These are phyloP conservation scores for Brachyptera risi DNA, from an alignment of 2,888 invertebrate species.

Conservation along the genomic window DNA sequence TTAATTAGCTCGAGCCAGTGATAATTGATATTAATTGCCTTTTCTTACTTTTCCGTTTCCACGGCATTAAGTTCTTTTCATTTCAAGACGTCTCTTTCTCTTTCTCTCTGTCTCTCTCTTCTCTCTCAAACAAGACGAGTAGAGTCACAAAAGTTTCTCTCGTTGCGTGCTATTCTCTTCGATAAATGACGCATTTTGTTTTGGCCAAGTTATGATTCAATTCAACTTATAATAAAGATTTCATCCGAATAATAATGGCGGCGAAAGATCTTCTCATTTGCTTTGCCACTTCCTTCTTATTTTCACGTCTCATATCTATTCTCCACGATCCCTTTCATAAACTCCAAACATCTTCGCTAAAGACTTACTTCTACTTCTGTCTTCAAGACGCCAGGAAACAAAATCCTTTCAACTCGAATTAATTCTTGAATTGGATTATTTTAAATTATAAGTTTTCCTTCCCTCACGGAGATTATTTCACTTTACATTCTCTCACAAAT, in stretches of 20 bases:
- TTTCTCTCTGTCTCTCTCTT: too few relatives aligned
- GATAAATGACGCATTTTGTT: slow-evolving; percentile 15
- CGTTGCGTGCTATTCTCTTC: slow-evolving; percentile 2
- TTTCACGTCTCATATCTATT: slow-evolving; percentile 5
- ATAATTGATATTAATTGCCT: slow-evolving; percentile 44
- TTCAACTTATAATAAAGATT: slow-evolving; percentile 8
- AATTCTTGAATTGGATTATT: slow-evolving; percentile 21
- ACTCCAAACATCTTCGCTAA: slow-evolving; percentile 13
- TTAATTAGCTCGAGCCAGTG: slow-evolving; percentile 40
- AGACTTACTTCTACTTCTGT: slow-evolving; percentile 11
- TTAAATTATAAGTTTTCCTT: slow-evolving; percentile 20
- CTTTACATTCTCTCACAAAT: not conserved
- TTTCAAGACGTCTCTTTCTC: slow-evolving; percentile 7
- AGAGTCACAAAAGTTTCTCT: not conserved
- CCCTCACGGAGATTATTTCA: slow-evolving; percentile 10
- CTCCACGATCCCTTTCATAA: slow-evolving; percentile 15
- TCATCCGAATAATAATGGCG: slow-evolving; percentile 27
- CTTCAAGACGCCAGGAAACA: slow-evolving; percentile 4
- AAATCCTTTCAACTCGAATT: slow-evolving; percentile 22
- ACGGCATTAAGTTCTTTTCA: slow-evolving; percentile 37
- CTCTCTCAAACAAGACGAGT: too few relatives aligned
- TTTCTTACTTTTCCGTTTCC: slow-evolving; percentile 42
- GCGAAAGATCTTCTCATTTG: slow-evolving; percentile 29
- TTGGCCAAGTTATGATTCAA: slow-evolving; percentile 9
- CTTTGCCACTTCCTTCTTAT: slow-evolving; percentile 13